phyloP scores from a whole-genome alignment of 2,113 vertebrate genomes.

The Turdus rufiventris region DNA sequence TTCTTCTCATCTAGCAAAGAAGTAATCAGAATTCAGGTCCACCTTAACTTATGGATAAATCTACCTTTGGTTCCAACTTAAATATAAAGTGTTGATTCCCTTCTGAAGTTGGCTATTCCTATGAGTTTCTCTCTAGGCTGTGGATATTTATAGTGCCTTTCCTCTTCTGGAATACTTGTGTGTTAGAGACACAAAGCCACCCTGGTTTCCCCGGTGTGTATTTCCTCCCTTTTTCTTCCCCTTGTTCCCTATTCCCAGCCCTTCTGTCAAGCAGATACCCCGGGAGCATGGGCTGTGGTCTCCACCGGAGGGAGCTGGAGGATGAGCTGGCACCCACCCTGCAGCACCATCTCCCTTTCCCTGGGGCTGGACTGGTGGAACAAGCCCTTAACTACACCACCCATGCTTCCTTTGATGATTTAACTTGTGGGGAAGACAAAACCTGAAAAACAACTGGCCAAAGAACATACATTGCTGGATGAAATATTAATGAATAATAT shows the following conservation, averaged over 20 bases:
- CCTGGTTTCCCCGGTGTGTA: background rate
- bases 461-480: background rate
- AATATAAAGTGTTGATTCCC: background rate
- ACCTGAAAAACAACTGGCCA: background rate
- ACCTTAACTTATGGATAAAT: background rate
- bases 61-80: background rate
- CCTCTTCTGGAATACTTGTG: background rate
- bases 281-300: rapidly evolving
- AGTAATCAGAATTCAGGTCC: background rate
- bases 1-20: background rate
- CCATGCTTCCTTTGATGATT: background rate
- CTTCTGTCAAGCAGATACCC: background rate
- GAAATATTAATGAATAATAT: background rate
- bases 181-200: background rate
- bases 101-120: background rate
- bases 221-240: background rate
- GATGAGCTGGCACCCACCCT: background rate
- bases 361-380: background rate
- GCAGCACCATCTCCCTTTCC: rapidly evolving
- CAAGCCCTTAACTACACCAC: rapidly evolving
- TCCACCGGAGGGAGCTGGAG: background rate
- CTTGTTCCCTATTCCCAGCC: background rate
- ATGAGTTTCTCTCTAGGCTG: background rate
- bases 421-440: background rate
- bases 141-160: background rate